Evolutionary conservation across 2,797 vertebrate species (phyloP).

Genomic region (Lacerta bilineata): DNA sequence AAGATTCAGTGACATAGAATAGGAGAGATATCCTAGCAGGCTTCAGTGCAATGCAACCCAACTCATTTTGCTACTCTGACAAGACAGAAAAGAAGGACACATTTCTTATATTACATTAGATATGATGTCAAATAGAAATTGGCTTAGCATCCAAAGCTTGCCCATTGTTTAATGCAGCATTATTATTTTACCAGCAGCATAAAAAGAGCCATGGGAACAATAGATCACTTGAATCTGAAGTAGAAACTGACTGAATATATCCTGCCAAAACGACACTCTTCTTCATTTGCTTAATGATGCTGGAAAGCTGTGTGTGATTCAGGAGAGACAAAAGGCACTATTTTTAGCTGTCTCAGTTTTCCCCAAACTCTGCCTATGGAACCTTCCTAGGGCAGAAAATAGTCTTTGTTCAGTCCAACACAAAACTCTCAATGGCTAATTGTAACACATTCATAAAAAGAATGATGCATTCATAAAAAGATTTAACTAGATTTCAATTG

Average conservation of each 20-base stretch:
- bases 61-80: background rate
- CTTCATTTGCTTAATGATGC: conserved; percentile 31
- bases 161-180: background rate
- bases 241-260: background rate
- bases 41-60: background rate
- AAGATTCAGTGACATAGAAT: background rate
- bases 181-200: conserved; percentile 13
- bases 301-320: background rate
- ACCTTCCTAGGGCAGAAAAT: background rate
- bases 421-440: background rate
- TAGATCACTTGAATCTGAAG: conserved; percentile 20
- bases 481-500: background rate
- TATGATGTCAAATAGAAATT: conserved; percentile 19
- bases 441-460: background rate
- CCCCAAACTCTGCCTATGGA: background rate
- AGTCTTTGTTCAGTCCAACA: background rate
- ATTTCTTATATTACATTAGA: background rate
- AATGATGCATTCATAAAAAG: background rate
- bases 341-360: background rate
- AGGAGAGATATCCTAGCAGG: background rate
- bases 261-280: background rate
- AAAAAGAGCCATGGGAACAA: conserved; percentile 31
- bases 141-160: conserved; percentile 1
- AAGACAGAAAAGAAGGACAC: background rate
- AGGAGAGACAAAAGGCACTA: background rate